phyloP scores from a whole-genome alignment of 2,113 vertebrate species.

The Psephotus haematonotus region DNA sequence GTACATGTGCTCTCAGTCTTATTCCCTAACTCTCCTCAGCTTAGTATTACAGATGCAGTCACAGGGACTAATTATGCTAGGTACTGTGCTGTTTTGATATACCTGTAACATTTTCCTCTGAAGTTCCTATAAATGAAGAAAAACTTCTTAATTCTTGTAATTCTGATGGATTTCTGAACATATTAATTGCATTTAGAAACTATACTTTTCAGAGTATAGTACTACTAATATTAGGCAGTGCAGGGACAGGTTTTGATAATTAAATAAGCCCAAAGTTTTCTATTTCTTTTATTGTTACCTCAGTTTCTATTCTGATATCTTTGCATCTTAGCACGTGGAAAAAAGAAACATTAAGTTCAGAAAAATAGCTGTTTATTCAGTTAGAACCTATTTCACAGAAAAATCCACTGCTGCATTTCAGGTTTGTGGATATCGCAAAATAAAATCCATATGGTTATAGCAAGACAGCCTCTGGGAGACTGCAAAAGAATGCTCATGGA shows the following conservation, averaged over 20 bases:
- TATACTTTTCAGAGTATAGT: not conserved
- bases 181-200: not conserved
- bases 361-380: not conserved
- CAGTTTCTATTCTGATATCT: not conserved
- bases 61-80: not conserved
- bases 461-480: not conserved
- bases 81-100: not conserved
- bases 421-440: not conserved
- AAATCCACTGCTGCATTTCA: not conserved
- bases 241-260: not conserved
- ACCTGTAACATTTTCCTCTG: not conserved
- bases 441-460: not conserved
- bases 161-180: not conserved
- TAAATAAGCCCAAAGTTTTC: not conserved
- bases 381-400: not conserved
- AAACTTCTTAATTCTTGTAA: not conserved
- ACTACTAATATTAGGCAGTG: not conserved
- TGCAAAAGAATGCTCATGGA: not conserved
- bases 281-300: not conserved
- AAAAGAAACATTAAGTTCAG: not conserved
- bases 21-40: not conserved
- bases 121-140: not conserved
- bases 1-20: fast-evolving
- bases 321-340: not conserved
- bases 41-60: not conserved